Evolutionary conservation across 2,888 invertebrate species (phyloP).

Genomic region (Azorinus chamasolen): DNA sequence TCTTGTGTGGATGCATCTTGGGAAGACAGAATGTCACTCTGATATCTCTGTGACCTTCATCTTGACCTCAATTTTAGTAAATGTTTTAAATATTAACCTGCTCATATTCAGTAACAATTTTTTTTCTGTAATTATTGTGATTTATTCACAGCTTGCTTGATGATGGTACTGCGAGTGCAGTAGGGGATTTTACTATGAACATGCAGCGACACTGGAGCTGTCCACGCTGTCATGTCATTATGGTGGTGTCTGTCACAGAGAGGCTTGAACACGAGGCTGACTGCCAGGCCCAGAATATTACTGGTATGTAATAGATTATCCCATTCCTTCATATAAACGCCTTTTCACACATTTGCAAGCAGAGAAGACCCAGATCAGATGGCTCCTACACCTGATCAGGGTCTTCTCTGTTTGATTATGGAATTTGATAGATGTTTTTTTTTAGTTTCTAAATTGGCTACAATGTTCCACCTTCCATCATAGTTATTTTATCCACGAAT

Average conservation of each 20-base stretch:
- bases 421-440: too few species aligned
- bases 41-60: too few species aligned
- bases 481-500: too few species aligned
- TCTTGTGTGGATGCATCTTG: too few species aligned
- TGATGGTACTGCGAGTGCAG: conserved; percentile 76
- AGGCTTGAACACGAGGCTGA: conserved; percentile 91
- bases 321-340: neutral
- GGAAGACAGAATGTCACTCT: too few species aligned
- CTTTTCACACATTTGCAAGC: neutral
- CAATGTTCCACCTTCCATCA: too few species aligned
- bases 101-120: too few species aligned
- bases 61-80: too few species aligned
- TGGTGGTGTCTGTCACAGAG: conserved; percentile 90
- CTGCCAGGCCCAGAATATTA: conserved; percentile 80
- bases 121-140: too few species aligned
- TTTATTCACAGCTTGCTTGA: conserved; percentile 89
- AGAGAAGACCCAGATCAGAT: too few species aligned
- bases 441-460: too few species aligned
- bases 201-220: conserved; percentile 91
- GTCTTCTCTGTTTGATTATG: conserved; percentile 2
- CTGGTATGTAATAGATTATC: conserved; percentile 53
- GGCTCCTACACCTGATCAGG: neutral
- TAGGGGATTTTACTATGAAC: conserved; percentile 86
- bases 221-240: conserved; percentile 89
- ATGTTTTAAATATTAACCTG: too few species aligned